These are phyloP conservation scores for Morus bassanus DNA, from an alignment of 2,797 vertebrate genomes.

Conservation along the genomic window DNA sequence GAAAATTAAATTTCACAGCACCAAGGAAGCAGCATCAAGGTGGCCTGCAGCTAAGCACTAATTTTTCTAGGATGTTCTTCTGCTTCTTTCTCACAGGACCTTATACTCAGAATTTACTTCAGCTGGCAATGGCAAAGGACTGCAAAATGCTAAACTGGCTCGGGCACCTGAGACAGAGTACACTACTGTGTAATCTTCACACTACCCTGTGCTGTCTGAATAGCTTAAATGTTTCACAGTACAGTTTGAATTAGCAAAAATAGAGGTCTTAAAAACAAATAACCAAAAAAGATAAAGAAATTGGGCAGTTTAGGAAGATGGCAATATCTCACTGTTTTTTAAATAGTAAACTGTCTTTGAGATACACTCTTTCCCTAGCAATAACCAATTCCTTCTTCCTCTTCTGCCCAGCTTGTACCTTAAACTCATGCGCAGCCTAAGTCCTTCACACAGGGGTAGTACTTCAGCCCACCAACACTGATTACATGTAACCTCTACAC, in stretches of 20 bases:
- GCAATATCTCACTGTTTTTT: neutral
- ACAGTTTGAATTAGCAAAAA: neutral
- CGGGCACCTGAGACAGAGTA: neutral
- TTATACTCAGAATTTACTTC: neutral
- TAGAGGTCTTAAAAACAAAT: neutral
- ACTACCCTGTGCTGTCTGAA: neutral
- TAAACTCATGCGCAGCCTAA: neutral
- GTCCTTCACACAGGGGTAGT: neutral
- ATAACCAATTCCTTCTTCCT: neutral
- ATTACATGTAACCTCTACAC: neutral
- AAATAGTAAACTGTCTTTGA: neutral
- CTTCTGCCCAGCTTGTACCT: neutral
- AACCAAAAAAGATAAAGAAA: neutral
- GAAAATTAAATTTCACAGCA: neutral
- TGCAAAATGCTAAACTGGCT: neutral
- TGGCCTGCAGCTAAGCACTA: neutral
- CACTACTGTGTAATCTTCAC: neutral
- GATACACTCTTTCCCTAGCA: neutral
- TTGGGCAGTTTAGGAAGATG: neutral
- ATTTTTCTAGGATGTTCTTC: neutral
- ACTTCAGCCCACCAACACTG: rapidly evolving
- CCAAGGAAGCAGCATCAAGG: neutral
- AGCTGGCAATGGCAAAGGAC: neutral
- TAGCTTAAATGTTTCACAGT: neutral
- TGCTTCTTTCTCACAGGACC: neutral